These are phyloP conservation scores for Mola mola DNA, from an alignment of 2,113 vertebrate genomes.

Conservation along the genomic window DNA sequence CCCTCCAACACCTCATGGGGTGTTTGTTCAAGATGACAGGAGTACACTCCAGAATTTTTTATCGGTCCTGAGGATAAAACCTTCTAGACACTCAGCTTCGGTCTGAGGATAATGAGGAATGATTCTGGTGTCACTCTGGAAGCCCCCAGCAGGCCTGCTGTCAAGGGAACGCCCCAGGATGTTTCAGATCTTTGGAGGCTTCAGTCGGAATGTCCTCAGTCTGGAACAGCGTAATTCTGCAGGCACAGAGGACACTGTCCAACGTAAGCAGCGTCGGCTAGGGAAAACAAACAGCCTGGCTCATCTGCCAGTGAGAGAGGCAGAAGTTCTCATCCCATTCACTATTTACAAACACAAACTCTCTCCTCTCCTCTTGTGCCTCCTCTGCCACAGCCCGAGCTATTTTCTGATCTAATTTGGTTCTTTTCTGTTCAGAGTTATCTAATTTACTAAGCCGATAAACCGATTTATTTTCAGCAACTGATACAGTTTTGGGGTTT, in stretches of 20 bases:
- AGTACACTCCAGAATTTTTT: too few relatives aligned
- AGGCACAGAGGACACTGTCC: conserved; percentile 24
- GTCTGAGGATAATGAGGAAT: too few relatives aligned
- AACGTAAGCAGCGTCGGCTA: conserved; percentile 33
- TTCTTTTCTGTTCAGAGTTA: conserved; percentile 47
- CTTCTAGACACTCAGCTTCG: too few relatives aligned
- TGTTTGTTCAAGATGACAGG: too few relatives aligned
- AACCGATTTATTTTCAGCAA: conserved; percentile 45
- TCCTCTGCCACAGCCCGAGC: conserved; percentile 1
- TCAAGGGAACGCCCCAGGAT: neutral
- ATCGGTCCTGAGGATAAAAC: too few relatives aligned
- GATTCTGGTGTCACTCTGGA: neutral
- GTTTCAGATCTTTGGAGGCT: conserved; percentile 3
- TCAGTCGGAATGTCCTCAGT: conserved; percentile 11
- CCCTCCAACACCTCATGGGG: too few relatives aligned
- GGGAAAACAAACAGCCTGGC: conserved; percentile 44
- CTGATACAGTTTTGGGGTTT: too few relatives aligned
- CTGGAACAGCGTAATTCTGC: conserved; percentile 25
- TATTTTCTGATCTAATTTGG: conserved; percentile 17
- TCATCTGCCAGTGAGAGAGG: conserved; percentile 5
- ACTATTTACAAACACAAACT: conserved; percentile 43
- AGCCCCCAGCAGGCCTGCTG: neutral
- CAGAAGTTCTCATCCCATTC: conserved; percentile 10
- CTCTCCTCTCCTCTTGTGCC: conserved; percentile 6
- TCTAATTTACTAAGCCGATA: conserved; percentile 51